These are phyloP conservation scores for Fopius arisanus DNA, from an alignment of 1,140 invertebrate species.

Conservation along the genomic window DNA sequence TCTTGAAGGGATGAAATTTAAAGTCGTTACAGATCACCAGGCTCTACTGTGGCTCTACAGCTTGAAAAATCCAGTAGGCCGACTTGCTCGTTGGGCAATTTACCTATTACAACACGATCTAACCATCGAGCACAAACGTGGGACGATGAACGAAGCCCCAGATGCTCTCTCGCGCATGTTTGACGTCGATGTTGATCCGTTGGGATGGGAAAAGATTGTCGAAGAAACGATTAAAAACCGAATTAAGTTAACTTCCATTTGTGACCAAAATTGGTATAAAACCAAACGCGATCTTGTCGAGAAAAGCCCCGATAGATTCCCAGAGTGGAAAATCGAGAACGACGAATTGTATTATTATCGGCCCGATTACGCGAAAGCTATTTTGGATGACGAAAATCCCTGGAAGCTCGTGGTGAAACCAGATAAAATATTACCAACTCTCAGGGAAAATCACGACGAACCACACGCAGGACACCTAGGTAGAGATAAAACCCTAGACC, in stretches of 20 bases:
- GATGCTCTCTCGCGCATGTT: conserved; percentile 21
- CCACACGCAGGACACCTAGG: too few species aligned
- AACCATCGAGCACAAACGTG: too few species aligned
- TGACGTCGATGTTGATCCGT: conserved; percentile 14
- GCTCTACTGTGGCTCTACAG: conserved; percentile 60
- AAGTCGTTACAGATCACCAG: conserved; percentile 61
- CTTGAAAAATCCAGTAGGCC: too few species aligned
- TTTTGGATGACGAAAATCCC: too few species aligned
- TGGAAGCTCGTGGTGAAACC: too few species aligned
- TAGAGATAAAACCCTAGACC: conserved; percentile 5
- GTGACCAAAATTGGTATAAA: conserved; percentile 13
- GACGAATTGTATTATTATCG: conserved; percentile 15
- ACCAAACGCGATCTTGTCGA: conserved; percentile 1
- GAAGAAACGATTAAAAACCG: conserved; percentile 15
- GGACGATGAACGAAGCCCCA: too few species aligned
- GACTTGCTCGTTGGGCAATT: too few species aligned
- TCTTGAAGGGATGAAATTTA: conserved; percentile 57
- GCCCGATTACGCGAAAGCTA: too few species aligned
- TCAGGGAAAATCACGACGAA: too few species aligned
- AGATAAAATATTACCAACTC: too few species aligned
- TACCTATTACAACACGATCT: too few species aligned
- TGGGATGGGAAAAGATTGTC: conserved; percentile 9
- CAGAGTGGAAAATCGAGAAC: conserved; percentile 25
- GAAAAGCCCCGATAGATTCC: conserved; percentile 12
- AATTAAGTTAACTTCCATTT: conserved; percentile 16